Percentiles rank a stretch among this genome's conserved stretches.
Conservation (phyloP, 2,888 invertebrate species). For the Ochropleura leucogaster region DNA sequence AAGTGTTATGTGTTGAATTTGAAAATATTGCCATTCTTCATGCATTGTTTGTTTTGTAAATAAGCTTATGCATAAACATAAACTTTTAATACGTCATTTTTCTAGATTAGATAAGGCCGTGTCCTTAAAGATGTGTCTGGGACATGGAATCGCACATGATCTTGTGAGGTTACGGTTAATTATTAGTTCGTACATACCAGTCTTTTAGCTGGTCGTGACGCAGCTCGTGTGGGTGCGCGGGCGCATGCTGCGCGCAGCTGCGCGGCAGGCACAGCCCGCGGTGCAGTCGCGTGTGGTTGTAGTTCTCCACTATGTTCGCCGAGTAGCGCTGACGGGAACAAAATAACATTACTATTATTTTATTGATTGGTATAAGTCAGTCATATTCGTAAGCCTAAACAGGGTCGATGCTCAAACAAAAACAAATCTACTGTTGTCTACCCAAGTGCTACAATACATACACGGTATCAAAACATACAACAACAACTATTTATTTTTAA, state of each 20-base stretch:
- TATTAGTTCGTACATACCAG: conserved; percentile 56
- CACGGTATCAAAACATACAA: too few relatives aligned
- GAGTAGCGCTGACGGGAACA: conserved; percentile 77
- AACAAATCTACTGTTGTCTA: too few relatives aligned
- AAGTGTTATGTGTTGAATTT: neutral
- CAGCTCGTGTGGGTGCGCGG: conserved; percentile 30
- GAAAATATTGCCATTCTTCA: neutral
- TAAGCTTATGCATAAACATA: neutral
- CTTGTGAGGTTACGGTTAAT: neutral
- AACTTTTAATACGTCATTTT: neutral
- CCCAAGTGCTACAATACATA: too few relatives aligned
- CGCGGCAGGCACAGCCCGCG: conserved; percentile 82
- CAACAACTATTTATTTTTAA: too few relatives aligned
- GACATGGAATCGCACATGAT: neutral
- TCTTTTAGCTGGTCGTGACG: conserved; percentile 47
- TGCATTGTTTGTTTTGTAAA: neutral
- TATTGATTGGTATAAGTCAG: neutral
- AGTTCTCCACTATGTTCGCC: conserved; percentile 84
- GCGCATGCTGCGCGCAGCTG: conserved; percentile 69
- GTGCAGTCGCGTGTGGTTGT: conserved; percentile 86
- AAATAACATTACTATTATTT: neutral
- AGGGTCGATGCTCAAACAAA: too few relatives aligned
- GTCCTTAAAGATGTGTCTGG: neutral
- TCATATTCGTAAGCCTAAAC: neutral
- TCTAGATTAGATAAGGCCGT: neutral